Percentiles rank a stretch among this genome's conserved stretches.
Evolutionary conservation across 1,140 invertebrate species (phyloP).

Genomic region (Panulirus ornatus): DNA sequence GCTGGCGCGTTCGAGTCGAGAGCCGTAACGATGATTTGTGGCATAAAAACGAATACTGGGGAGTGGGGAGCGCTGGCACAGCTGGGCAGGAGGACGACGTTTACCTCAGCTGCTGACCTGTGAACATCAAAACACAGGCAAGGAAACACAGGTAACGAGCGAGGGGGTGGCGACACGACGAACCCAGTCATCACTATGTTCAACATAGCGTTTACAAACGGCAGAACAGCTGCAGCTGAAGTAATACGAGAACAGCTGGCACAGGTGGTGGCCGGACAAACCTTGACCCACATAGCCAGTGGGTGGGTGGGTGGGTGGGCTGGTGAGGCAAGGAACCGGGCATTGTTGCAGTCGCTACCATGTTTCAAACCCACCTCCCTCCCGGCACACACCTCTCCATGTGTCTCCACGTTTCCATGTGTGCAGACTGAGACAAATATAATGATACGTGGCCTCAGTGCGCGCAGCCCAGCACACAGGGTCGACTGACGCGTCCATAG

Average conservation of each 20-base stretch:
- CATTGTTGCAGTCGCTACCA: background rate
- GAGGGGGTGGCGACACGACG: background rate
- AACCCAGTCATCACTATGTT: background rate
- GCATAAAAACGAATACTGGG: too few relatives aligned
- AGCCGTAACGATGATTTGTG: too few relatives aligned
- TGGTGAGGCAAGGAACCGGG: background rate
- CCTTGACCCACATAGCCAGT: background rate
- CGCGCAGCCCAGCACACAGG: too few relatives aligned
- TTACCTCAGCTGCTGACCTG: too few relatives aligned
- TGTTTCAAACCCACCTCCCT: background rate
- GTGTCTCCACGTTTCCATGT: too few relatives aligned
- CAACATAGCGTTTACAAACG: background rate
- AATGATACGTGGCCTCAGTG: too few relatives aligned
- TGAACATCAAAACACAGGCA: too few relatives aligned
- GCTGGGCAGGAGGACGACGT: too few relatives aligned
- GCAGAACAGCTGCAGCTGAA: background rate
- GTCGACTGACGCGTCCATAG: too few relatives aligned
- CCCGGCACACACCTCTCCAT: background rate
- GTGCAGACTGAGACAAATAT: too few relatives aligned
- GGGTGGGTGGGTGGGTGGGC: background rate
- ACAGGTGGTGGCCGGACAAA: background rate
- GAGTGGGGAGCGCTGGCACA: too few relatives aligned
- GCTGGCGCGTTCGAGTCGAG: too few relatives aligned
- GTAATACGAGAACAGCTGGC: background rate
- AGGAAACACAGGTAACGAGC: background rate